phyloP scores from a whole-genome alignment of 1,140 invertebrate genomes.

The Liolophura sinensis region DNA sequence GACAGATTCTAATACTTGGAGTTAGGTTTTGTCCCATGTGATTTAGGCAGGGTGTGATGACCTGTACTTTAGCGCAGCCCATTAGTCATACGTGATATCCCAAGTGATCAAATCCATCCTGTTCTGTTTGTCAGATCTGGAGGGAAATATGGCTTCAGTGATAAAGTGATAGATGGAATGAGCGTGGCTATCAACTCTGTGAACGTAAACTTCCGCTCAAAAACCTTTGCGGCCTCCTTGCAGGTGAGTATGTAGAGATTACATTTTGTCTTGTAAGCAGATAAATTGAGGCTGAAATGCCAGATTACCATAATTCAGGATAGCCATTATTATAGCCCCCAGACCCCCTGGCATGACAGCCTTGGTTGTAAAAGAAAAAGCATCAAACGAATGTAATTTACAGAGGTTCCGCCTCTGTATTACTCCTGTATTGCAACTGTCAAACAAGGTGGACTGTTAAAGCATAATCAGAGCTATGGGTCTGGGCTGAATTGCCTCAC shows the following conservation, averaged over 20 bases:
- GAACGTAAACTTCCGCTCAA: slow-evolving; percentile 88
- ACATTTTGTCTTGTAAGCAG: background rate
- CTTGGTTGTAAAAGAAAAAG: background rate
- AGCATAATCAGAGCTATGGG: too few species aligned
- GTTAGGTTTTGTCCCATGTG: too few species aligned
- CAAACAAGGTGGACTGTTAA: too few species aligned
- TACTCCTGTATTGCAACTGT: too few species aligned
- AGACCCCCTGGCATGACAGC: background rate
- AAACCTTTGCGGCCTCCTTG: slow-evolving; percentile 91
- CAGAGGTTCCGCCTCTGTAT: too few species aligned
- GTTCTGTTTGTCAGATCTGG: slow-evolving; percentile 46
- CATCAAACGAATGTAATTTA: background rate
- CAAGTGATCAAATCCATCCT: background rate
- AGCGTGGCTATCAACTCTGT: slow-evolving; percentile 94
- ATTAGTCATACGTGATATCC: slow-evolving; percentile 7
- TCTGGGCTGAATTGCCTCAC: too few species aligned
- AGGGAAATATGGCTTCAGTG: slow-evolving; percentile 86
- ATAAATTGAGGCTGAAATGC: background rate
- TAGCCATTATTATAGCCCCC: background rate
- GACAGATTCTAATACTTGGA: too few species aligned
- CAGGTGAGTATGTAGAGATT: slow-evolving; percentile 69
- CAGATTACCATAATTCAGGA: background rate
- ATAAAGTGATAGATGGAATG: slow-evolving; percentile 97
- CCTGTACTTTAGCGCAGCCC: too few species aligned
- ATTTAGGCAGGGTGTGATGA: too few species aligned